These are phyloP conservation scores for Perca fluviatilis DNA, from an alignment of 2,113 vertebrate species.

Conservation along the genomic window DNA sequence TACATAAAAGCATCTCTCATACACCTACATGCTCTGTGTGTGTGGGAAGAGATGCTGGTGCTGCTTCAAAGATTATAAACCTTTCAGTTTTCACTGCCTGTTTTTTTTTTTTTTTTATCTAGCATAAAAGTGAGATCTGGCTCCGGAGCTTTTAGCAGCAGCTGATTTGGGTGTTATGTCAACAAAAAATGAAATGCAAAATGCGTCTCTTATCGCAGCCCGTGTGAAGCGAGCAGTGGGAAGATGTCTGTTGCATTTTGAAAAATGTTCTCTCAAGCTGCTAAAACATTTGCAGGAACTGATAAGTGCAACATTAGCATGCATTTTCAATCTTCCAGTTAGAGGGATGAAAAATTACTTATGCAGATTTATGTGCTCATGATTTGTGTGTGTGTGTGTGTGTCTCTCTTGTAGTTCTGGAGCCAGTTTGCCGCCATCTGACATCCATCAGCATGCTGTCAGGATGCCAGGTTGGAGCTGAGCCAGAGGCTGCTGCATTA, in stretches of 20 bases:
- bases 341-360: no score
- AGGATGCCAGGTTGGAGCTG: not conserved
- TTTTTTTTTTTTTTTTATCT: not conserved
- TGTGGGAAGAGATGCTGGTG: not conserved
- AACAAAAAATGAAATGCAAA: not conserved
- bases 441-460: not conserved
- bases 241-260: no score
- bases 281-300: no score
- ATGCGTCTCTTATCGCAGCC: no score
- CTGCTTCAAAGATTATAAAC: not conserved
- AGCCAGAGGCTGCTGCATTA: not conserved
- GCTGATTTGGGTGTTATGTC: not conserved
- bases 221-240: no score
- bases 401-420: not conserved
- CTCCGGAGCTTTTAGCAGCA: not conserved
- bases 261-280: no score
- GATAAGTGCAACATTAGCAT: no score
- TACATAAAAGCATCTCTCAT: not conserved
- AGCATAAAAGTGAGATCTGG: rapidly evolving
- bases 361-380: no score
- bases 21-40: not conserved
- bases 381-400: no score
- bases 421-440: not conserved
- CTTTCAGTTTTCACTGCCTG: not conserved
- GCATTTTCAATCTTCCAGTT: no score